phyloP scores from a whole-genome alignment of 2,888 invertebrate genomes.

The Orthonevra nobilis region DNA sequence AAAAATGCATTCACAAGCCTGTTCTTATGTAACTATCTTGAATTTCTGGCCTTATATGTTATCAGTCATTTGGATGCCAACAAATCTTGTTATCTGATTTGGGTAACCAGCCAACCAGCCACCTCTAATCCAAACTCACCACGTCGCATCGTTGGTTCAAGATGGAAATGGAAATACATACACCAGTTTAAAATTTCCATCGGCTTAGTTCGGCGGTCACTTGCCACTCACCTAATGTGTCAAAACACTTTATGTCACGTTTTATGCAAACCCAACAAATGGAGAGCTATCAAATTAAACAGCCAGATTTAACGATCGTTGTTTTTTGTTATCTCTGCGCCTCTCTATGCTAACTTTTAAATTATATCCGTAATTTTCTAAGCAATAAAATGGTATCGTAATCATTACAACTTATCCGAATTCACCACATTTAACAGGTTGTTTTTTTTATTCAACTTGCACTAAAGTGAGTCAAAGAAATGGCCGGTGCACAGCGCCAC shows the following conservation, averaged over 20 bases:
- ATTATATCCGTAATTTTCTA: constrained; percentile 33
- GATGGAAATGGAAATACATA: neutral
- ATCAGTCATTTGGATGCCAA: constrained; percentile 24
- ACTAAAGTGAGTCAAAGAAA: too few species aligned
- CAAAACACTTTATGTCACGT: constrained; percentile 46
- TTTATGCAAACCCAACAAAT: constrained; percentile 41
- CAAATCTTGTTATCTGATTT: constrained; percentile 1
- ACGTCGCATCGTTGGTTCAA: neutral
- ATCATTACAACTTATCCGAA: neutral
- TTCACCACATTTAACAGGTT: constrained; percentile 55
- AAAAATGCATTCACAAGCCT: neutral
- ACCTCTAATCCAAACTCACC: neutral
- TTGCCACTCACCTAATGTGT: constrained; percentile 18
- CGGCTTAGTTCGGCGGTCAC: neutral
- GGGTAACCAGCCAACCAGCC: too few species aligned
- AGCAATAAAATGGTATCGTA: constrained; percentile 28
- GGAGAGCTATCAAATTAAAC: constrained; percentile 7
- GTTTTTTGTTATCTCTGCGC: constrained; percentile 1
- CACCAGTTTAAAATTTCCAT: constrained; percentile 3
- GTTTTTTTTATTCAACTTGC: neutral
- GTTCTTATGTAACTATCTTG: neutral
- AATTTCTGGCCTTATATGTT: constrained; percentile 6
- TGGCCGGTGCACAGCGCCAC: constrained; percentile 4
- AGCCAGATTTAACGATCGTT: constrained; percentile 18
- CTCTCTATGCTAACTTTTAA: constrained; percentile 15